Evolutionary conservation across 2,113 vertebrate species (phyloP).

Genomic region (Megaceryle torquata): DNA sequence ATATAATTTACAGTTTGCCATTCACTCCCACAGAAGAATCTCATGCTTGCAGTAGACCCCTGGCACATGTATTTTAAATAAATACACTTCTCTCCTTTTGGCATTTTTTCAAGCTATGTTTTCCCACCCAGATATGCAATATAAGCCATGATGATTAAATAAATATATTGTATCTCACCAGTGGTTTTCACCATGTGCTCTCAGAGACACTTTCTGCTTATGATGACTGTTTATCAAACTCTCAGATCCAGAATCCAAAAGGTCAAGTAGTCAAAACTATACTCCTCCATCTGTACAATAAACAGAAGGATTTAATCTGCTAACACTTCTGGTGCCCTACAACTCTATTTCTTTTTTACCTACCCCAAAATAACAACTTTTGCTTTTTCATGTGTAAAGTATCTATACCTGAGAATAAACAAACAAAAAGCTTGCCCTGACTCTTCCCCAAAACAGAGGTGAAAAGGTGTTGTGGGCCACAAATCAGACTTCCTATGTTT

Average conservation of each 20-base stretch:
- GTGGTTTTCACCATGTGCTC: not conserved
- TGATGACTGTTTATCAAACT: constrained; percentile 5
- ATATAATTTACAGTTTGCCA: not conserved
- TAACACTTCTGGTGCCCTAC: not conserved
- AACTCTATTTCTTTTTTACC: not conserved
- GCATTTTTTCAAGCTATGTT: not conserved
- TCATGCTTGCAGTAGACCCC: not conserved
- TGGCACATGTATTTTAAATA: constrained; percentile 30
- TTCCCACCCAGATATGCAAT: not conserved
- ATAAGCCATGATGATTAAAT: not conserved
- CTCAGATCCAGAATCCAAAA: constrained; percentile 28
- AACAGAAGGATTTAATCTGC: constrained; percentile 17
- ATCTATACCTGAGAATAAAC: not conserved
- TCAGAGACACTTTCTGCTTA: not conserved
- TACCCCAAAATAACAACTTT: not conserved
- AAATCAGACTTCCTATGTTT: not conserved
- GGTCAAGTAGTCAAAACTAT: constrained; percentile 18
- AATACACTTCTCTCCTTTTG: not conserved
- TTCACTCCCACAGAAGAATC: not conserved
- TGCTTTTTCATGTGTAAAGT: not conserved
- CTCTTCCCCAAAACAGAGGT: not conserved
- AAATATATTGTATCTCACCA: constrained; percentile 16
- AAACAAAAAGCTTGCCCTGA: not conserved
- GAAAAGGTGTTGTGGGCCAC: not conserved
- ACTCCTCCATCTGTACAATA: not conserved